phyloP scores from a whole-genome alignment of 2,113 vertebrate species.

The Eupsittula cactorum region DNA sequence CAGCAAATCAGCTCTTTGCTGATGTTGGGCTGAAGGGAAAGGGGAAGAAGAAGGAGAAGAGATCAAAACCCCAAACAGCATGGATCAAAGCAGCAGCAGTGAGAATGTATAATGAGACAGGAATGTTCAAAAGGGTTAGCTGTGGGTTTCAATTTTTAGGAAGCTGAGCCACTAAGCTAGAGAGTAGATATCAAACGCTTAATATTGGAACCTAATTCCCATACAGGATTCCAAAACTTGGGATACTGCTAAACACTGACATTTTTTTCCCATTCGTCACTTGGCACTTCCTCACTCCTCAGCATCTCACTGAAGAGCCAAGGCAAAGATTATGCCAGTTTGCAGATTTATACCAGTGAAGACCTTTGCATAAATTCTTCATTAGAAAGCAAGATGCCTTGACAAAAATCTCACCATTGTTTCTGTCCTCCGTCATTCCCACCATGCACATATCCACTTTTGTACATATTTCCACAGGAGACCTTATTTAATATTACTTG shows the following conservation, averaged over 20 bases:
- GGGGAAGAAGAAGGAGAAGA: background rate
- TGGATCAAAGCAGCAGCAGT: background rate
- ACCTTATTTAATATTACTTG: background rate
- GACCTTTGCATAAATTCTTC: background rate
- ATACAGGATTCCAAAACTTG: background rate
- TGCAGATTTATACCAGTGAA: background rate
- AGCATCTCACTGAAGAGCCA: background rate
- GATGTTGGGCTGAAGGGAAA: background rate
- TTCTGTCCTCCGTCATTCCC: background rate
- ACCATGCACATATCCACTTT: background rate
- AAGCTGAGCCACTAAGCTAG: background rate
- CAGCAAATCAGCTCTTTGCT: background rate
- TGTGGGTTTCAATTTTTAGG: background rate
- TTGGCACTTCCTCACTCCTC: background rate
- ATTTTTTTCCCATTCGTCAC: background rate
- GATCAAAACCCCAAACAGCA: background rate
- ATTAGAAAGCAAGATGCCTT: background rate
- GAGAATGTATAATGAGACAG: background rate
- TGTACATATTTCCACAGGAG: background rate
- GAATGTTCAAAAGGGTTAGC: background rate
- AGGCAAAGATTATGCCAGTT: background rate
- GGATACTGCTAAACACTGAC: background rate
- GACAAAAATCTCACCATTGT: background rate
- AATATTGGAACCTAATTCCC: background rate
- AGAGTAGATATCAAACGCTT: background rate